Base-by-base conservation (phyloP, 2,797 vertebrate genomes). In the Borostomias antarcticus region DNA sequence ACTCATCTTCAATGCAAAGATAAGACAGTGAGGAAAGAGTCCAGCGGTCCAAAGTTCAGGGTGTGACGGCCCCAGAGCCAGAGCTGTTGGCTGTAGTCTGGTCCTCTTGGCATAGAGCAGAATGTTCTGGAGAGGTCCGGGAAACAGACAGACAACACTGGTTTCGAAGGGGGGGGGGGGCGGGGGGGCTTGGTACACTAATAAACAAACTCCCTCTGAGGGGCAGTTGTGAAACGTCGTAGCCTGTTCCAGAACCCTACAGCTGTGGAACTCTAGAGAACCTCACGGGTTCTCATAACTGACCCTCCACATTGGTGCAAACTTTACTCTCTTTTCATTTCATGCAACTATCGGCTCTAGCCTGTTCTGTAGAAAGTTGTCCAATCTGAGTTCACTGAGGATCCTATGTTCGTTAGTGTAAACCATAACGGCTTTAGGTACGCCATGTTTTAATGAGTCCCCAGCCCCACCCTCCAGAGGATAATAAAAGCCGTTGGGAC, bases 131-230 rank as follows among this genome's bases (percentile, higher is more conserved):
- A 73, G 72, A 81, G 62, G 54, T 83, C 70, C 35, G 56, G 84
- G 77, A 84, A 82, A 77, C 48, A 68, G 1, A 15, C 58, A 68
- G 82, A 74, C 82, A 89, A 86, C 80, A 76, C 48, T 15, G 15
- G n/a, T 47, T 11, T 63, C 58, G 64, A 2, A 60, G 21, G 29
- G 53, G 62, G 68, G 54, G 11, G 2, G 47, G 63, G 74, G 82
- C 74, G n/a, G 15, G n/a, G 74, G 62, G 69, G 57, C 70, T 74
- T 30, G 66, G 57, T 61, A 59, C 17, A 43, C 67, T 79, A 73
- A 77, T 69, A 85, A 84, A 84, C 84, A 80, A 64, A 54, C 62
- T 66, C 65, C 58, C 63, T 62, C 61, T 40, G 60, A 54, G 35
- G 71, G 64, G 43, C 48, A 29, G 35, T 33, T 58, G 15, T 67